Percentiles rank a stretch among this genome's conserved stretches.
Conservation (phyloP, 35 echinoderm and acorn worm species). For the Anneissia japonica region DNA sequence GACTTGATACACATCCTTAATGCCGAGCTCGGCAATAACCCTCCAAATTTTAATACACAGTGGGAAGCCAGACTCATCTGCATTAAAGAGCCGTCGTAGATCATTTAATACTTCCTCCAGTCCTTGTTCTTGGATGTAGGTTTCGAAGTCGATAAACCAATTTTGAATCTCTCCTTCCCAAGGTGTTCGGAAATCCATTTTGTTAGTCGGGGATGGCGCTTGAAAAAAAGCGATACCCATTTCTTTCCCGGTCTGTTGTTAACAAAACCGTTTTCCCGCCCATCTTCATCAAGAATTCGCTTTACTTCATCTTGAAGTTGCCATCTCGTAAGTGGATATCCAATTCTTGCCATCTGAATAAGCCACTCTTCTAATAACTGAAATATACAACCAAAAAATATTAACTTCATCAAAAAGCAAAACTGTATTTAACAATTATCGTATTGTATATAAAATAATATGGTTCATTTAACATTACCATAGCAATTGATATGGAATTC, state of each 20-base stretch:
- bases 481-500: no score
- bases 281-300: constrained; percentile 45
- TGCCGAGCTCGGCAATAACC: constrained; percentile 1
- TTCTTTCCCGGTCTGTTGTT: constrained; percentile 46
- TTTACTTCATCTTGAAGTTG: constrained; percentile 37
- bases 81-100: constrained; percentile 5
- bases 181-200: constrained; percentile 28
- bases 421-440: no score
- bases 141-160: constrained; percentile 24
- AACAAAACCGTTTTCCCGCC: constrained; percentile 23
- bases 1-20: constrained; percentile 1
- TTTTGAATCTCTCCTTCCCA: constrained; percentile 21
- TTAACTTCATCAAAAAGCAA: no score
- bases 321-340: constrained; percentile 24
- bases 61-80: background rate
- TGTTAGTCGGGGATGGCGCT: constrained; percentile 27
- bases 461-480: no score
- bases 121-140: background rate
- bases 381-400: background rate
- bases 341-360: constrained; percentile 44
- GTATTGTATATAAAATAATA: no score
- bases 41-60: background rate
- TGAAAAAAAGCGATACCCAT: constrained; percentile 31
- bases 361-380: constrained; percentile 28
- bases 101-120: background rate